These are phyloP conservation scores for Chesias legatella DNA, from an alignment of 2,888 invertebrate genomes.

Conservation along the genomic window DNA sequence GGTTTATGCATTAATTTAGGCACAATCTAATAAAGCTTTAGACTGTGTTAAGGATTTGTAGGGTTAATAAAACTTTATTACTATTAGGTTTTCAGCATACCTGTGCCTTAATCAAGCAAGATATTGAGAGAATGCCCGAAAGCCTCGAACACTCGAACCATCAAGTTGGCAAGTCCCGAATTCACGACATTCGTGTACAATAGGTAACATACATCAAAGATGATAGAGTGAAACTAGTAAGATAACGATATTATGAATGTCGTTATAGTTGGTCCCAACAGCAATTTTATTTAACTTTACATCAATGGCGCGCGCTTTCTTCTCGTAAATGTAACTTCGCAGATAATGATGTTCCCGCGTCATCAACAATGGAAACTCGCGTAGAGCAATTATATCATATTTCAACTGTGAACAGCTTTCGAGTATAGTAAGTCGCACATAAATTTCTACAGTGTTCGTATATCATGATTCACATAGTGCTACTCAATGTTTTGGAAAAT, in stretches of 20 bases:
- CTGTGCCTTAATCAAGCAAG: no score
- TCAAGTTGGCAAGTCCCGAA: conserved; percentile 31
- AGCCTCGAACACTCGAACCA: conserved; percentile 22
- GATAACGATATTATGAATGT: conserved; percentile 35
- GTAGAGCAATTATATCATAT: conserved; percentile 51
- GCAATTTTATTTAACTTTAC: conserved; percentile 49
- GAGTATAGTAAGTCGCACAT: conserved; percentile 36
- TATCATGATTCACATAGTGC: no score
- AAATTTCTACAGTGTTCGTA: conserved; percentile 35
- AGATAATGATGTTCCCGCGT: conserved; percentile 56
- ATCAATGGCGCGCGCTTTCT: conserved; percentile 58
- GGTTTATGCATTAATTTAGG: no score
- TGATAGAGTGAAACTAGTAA: conserved; percentile 28
- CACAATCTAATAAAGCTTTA: no score
- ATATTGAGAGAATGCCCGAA: conserved; percentile 18
- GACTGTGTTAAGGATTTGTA: no score
- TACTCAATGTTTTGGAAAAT: no score
- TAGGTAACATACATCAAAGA: conserved; percentile 30
- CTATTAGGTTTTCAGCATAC: no score
- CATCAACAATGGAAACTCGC: conserved; percentile 48
- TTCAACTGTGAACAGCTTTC: conserved; percentile 52
- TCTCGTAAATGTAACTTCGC: conserved; percentile 53
- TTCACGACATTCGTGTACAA: conserved; percentile 35
- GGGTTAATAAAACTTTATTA: no score
- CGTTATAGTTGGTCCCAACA: conserved; percentile 41